Evolutionary conservation across 2,113 vertebrate species (phyloP), one percentile per base, ranked within the genome.

Genomic region (Maylandia zebra): DNA sequence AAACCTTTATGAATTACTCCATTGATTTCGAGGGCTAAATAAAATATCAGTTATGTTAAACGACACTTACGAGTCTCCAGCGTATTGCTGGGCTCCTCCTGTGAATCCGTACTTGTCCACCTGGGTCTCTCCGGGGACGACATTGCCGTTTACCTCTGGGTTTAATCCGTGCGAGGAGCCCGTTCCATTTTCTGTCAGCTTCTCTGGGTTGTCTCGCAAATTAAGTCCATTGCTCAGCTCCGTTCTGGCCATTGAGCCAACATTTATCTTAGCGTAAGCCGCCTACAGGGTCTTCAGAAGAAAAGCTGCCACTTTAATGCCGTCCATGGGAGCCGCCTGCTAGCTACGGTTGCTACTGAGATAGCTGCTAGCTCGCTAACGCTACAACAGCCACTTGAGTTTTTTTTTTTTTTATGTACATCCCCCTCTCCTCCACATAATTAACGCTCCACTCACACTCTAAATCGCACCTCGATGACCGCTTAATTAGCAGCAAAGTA

Each of bases 31-130:
- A 34, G 19, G 22, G 9, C 6, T 59, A 43, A 38, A 7, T 38
- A 36, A 22, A 53, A 38, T 27, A 52, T 69, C 43, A 34, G 55
- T 16, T 3, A 30, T 4, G 30, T 34, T 10, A 30, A 56, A 52
- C 3, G 27, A 3, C 17, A 95, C 97, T 98, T 86, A 98, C 97
- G 83, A 32, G 45, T 94, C 92, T 84, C 88, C 96, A 1, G 95
- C 82, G 85, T 85, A 81, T 90, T 98, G 97, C 88, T 98, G 98
- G 24, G 97, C 95, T 92, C 97, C 97, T 74, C 98, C 97, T 5
- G 97, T 96, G 94, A 99, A 99, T 43, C 98, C 98, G 90, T 98
- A 99, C 95, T 97, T 98, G 91, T 99, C 98, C 90, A 98, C 96
- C 89, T 93, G 96, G 59, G 80, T 96, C 81, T 97, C 97, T 55